Conservation (phyloP, 2,113 vertebrate genomes). For the Macrotis lagotis region DNA sequence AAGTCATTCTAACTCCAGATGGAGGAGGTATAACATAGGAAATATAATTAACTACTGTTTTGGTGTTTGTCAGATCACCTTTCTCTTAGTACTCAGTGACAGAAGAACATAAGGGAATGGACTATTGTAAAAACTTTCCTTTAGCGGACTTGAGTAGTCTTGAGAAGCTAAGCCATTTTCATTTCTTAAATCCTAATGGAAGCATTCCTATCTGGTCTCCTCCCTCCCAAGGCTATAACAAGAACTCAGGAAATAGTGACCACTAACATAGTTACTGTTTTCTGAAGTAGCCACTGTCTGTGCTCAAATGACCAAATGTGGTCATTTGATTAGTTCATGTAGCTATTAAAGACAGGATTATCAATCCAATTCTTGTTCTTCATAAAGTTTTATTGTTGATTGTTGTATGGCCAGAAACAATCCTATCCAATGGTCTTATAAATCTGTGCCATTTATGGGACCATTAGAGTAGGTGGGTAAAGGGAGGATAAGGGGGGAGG, state of each 20-base stretch:
- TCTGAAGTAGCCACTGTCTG: neutral
- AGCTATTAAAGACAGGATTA: neutral
- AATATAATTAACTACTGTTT: neutral
- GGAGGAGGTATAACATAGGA: neutral
- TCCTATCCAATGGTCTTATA: neutral
- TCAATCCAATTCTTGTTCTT: neutral
- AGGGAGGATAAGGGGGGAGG: no score
- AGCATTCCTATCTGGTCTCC: neutral
- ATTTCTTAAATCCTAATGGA: conserved; percentile 30
- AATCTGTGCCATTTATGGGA: neutral
- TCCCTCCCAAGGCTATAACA: neutral
- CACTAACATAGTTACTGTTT: neutral
- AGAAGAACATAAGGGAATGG: neutral
- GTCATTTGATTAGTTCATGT: neutral
- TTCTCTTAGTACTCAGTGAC: neutral
- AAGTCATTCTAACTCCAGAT: neutral
- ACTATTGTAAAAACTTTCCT: neutral
- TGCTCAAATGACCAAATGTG: neutral
- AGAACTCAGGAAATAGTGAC: neutral
- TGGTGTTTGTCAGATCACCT: neutral
- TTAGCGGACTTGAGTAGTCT: neutral
- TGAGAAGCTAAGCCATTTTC: neutral
- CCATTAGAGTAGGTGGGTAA: neutral
- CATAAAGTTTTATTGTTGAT: neutral
- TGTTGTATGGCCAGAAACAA: neutral